phyloP scores from a whole-genome alignment of 2,888 invertebrate genomes.

The Diaphora mendica region DNA sequence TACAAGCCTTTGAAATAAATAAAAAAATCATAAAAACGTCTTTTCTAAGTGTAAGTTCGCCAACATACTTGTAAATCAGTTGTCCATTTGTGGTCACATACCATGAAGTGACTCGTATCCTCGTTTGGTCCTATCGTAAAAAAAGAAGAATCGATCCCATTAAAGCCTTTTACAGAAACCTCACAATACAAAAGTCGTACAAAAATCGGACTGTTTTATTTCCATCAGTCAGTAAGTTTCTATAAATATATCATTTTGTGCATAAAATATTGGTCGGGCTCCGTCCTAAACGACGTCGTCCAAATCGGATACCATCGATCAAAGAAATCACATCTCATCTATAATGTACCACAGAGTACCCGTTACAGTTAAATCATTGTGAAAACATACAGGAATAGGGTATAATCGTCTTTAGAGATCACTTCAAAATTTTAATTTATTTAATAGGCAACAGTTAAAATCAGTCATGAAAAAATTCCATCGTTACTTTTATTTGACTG shows the following conservation, averaged over 20 bases:
- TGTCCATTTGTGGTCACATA: too few species aligned
- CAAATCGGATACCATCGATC: conserved; percentile 66
- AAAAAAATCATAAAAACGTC: too few species aligned
- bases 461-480: not conserved
- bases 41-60: too few species aligned
- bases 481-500: too few species aligned
- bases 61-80: too few species aligned
- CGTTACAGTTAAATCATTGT: conserved; percentile 54
- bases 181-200: conserved; percentile 20
- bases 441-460: not conserved
- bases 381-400: conserved; percentile 32
- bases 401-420: not conserved
- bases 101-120: not conserved
- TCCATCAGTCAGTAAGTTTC: conserved; percentile 41
- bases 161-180: not conserved
- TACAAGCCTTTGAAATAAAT: too few species aligned
- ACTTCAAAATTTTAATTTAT: not conserved
- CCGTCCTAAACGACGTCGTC: conserved; percentile 56
- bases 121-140: not conserved
- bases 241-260: conserved; percentile 46
- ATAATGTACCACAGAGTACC: conserved; percentile 58
- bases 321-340: conserved; percentile 67
- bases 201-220: conserved; percentile 44
- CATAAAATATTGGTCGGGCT: conserved; percentile 60
- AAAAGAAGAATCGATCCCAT: not conserved